Conservation (phyloP, 1,140 invertebrate genomes). For the Schmidtea mediterranea region DNA sequence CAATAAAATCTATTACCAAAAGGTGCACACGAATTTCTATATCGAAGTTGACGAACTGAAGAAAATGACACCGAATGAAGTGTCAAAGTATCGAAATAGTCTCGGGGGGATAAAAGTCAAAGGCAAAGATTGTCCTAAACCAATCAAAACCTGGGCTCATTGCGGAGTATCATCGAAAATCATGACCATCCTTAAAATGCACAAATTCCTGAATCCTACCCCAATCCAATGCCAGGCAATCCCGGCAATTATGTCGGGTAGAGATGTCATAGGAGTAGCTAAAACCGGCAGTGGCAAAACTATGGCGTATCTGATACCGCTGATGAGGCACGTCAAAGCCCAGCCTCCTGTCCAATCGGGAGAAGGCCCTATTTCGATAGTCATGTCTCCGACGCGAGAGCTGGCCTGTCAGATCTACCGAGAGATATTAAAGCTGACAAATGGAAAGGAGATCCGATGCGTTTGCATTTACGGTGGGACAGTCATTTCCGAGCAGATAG, state of each 20-base stretch:
- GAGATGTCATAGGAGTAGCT: constrained; percentile 91
- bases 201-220: constrained; percentile 81
- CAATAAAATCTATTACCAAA: constrained; percentile 37
- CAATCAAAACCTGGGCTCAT: constrained; percentile 87
- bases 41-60: constrained; percentile 67
- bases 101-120: constrained; percentile 36
- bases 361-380: constrained; percentile 71
- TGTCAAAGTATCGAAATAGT: constrained; percentile 40
- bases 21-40: constrained; percentile 83
- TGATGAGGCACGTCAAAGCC: constrained; percentile 89
- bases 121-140: constrained; percentile 62
- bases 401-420: constrained; percentile 94
- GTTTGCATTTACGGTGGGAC: constrained; percentile 97
- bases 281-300: constrained; percentile 98
- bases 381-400: constrained; percentile 92
- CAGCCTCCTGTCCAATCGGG: constrained; percentile 68
- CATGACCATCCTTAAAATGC: constrained; percentile 63
- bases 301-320: constrained; percentile 78
- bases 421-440: constrained; percentile 81
- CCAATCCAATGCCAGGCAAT: constrained; percentile 94
- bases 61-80: constrained; percentile 53
- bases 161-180: constrained; percentile 88
- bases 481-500: constrained; percentile 82
- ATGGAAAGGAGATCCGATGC: constrained; percentile 50
- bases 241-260: constrained; percentile 80